Evolutionary conservation across 2,113 vertebrate genomes (phyloP), one percentile per base, ranked within the genome.

Genomic region (Pungitius pungitius): DNA sequence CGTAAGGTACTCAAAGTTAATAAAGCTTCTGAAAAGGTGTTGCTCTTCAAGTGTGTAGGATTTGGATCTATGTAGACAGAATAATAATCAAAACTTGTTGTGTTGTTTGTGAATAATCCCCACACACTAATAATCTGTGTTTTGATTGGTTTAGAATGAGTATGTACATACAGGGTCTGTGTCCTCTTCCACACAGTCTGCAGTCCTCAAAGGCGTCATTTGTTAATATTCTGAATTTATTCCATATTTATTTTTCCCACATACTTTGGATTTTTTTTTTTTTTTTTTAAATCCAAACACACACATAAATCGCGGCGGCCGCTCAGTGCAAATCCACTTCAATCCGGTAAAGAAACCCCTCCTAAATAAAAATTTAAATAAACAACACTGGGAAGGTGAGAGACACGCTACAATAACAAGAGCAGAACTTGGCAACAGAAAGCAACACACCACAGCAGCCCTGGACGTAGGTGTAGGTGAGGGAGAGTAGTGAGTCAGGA

Each of bases 401-500:
- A 22, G 73, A 62, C 27, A 39, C 24, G 54, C 54, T 30, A 49
- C 27, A 51, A 77, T 12, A 67, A 73, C 52, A 77, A 69, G 37
- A 51, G 2, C 20, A 69, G 39, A 66, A 55, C 69, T 27, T 76
- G 73, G 56, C 70, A 75, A 74, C 73, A 75, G 64, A 76, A 22
- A 54, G 27, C 18, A 62, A 62, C 11, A 56, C 51, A 63, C 26
- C 57, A 57, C 47, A 69, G 54, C 17, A 30, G 39, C 37, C 13
- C 20, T 68, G 63, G 60, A 80, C 74, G 58, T 67, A 52, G 69
- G 79, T 76, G 58, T 1, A 5, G 51, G 30, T 3, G 13, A 78
- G 13, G 56, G 20, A 84, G 75, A 73, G 63, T 30, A 71, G 57
- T 69, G 6, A 56, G 18, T 42, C 17, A 49, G 30, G n/a, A 39